Conservation (phyloP, 2,113 vertebrate species). For the Megalops atlanticus region DNA sequence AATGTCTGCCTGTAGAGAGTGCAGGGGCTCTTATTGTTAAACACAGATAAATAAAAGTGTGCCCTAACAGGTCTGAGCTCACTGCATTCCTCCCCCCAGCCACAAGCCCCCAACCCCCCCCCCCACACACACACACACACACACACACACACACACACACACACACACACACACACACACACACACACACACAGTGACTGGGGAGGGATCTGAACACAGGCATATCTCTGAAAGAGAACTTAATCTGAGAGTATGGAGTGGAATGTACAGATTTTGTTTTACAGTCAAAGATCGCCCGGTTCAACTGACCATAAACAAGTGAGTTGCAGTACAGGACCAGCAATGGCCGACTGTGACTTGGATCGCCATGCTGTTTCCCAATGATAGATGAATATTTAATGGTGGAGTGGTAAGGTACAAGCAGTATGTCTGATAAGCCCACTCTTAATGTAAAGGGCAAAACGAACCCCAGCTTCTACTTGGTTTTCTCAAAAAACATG, state of each 20-base stretch:
- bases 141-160: too few species aligned
- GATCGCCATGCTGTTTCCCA: not conserved
- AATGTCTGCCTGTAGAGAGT: not conserved
- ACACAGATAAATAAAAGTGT: not conserved
- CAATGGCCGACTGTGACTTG: not conserved
- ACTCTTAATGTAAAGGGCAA: not conserved
- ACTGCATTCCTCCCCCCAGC: too few species aligned
- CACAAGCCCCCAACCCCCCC: too few species aligned
- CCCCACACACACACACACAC: too few species aligned
- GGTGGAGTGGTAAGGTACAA: not conserved
- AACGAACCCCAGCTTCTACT: not conserved
- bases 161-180: too few species aligned
- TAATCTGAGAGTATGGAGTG: not conserved
- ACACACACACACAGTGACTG: not conserved
- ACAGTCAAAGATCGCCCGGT: not conserved
- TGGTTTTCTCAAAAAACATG: not conserved
- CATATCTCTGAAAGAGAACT: not conserved
- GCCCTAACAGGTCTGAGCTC: not conserved
- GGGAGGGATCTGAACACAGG: not conserved
- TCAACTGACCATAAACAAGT: not conserved
- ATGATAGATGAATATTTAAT: not conserved
- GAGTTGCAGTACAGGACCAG: not conserved
- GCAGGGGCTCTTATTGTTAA: not conserved
- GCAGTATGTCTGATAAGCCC: not conserved
- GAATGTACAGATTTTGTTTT: not conserved